phyloP scores from a whole-genome alignment of 2,113 vertebrate species.

The Archocentrus centrarchus region DNA sequence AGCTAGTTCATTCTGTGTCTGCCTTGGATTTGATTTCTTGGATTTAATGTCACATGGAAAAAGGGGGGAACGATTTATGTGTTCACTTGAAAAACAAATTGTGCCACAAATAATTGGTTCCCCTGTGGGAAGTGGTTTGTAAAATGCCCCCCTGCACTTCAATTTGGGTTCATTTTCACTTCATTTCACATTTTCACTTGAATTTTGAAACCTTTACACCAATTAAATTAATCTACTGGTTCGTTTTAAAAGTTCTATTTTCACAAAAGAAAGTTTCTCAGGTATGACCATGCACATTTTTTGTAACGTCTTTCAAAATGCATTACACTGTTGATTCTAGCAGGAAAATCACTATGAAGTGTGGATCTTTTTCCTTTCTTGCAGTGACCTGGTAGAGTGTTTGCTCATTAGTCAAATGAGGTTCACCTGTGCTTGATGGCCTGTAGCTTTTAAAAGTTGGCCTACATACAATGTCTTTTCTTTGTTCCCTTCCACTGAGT shows the following conservation, averaged over 20 bases:
- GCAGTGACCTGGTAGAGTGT: background rate
- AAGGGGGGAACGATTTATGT: constrained; percentile 8
- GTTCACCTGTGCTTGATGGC: constrained; percentile 16
- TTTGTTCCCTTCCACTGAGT: background rate
- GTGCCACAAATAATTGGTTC: constrained; percentile 40
- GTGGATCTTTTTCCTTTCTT: background rate
- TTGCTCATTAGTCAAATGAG: constrained; percentile 21
- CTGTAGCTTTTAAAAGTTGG: background rate
- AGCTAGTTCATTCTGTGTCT: background rate
- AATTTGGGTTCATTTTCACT: background rate
- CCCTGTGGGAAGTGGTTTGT: constrained; percentile 7
- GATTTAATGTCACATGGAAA: constrained; percentile 6
- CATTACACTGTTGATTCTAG: background rate
- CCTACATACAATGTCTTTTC: background rate
- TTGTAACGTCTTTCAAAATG: background rate
- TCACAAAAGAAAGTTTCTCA: background rate
- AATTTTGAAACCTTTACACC: background rate
- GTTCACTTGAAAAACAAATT: constrained; percentile 41
- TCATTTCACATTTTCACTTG: background rate
- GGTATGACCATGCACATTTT: background rate
- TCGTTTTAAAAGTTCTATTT: background rate
- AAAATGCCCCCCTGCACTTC: constrained; percentile 9
- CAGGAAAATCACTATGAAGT: background rate
- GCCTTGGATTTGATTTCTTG: constrained; percentile 4
- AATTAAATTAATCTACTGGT: background rate